These are phyloP conservation scores for Ips typographus DNA, from an alignment of 1,140 invertebrate genomes.

Conservation along the genomic window DNA sequence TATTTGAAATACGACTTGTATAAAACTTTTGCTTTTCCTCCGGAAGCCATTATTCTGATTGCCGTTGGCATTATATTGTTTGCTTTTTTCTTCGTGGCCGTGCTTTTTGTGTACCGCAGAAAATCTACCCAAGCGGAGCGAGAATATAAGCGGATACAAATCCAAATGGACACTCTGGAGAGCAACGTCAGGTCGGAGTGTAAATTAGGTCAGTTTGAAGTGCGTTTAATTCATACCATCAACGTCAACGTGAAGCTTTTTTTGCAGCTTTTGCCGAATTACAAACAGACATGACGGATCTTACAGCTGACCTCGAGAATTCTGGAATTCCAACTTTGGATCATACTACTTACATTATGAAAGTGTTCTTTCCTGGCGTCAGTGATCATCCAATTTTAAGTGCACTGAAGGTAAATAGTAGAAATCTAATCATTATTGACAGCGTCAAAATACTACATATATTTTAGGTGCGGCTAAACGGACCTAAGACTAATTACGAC, in stretches of 20 bases:
- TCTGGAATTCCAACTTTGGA: conserved; percentile 95
- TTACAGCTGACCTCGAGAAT: conserved; percentile 93
- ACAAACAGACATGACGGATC: conserved; percentile 98
- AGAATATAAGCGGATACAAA: conserved; percentile 96
- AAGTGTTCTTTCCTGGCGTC: conserved; percentile 96
- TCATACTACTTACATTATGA: conserved; percentile 96
- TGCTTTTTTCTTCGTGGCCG: conserved; percentile 80
- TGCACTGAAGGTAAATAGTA: conserved; percentile 67
- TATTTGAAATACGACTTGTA: conserved; percentile 87
- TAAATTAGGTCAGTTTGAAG: conserved; percentile 71
- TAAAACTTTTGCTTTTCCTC: conserved; percentile 80
- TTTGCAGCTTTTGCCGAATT: conserved; percentile 92
- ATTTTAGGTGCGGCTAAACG: conserved; percentile 66
- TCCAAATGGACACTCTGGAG: conserved; percentile 99
- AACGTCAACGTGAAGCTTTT: conserved; percentile 12
- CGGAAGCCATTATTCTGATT: conserved; percentile 84
- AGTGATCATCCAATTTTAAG: conserved; percentile 89
- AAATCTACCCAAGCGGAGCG: conserved; percentile 94
- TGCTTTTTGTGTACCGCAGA: conserved; percentile 84
- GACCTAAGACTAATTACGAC: conserved; percentile 84
- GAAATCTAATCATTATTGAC: background rate
- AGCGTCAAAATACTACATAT: conserved; percentile 1
- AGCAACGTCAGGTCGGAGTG: conserved; percentile 97
- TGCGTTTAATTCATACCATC: background rate
- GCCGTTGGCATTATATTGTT: conserved; percentile 80